Evolutionary conservation across 2,888 invertebrate species (phyloP), one percentile per base, ranked within the genome.

Genomic region (Erebia aethiops): DNA sequence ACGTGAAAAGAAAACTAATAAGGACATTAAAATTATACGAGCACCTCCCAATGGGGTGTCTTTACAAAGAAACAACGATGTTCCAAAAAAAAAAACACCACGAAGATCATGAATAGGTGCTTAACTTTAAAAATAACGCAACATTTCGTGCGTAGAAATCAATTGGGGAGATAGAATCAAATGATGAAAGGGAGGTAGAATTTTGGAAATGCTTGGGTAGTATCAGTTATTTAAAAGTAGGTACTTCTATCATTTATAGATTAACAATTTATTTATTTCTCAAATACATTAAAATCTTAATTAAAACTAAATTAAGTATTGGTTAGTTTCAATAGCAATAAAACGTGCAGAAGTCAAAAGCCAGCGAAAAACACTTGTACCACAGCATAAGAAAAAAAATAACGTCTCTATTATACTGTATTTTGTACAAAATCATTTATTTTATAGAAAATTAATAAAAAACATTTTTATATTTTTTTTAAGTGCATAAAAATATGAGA

Each of bases 11-110:
- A 80, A 82, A 86, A 83, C 86, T 88, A 90, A 91, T 90, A 88
- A 85, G 86, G 84, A 82, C 79, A 87, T 88, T 88, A 90, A 88
- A 87, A 85, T 86, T 88, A 88, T 87, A 87, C 80, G 84, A 85
- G 82, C 82, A 78, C 81, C 77, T 80, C 84, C 75, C 84, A 77
- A 83, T 84, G 81, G 84, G 82, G 82, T 81, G 82, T 60, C 65
- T 82, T 66, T 79, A 87, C 85, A 87, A 89, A 86, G 85, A 83
- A 80, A 84, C 86, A 82, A 87, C 85, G 82, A 87, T 86, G 90
- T 89, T 89, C 84, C n/a, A n/a, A n/a, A n/a, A n/a, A n/a, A n/a
- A 87, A 88, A 91, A 89, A 87, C 88, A 81, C 78, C 75, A 75
- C 78, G 74, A 77, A 82, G 85, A 84, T 82, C 80, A 76, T 80